Evolutionary conservation across 1,140 invertebrate species (phyloP).

Genomic region (Brachionus manjavacas): DNA sequence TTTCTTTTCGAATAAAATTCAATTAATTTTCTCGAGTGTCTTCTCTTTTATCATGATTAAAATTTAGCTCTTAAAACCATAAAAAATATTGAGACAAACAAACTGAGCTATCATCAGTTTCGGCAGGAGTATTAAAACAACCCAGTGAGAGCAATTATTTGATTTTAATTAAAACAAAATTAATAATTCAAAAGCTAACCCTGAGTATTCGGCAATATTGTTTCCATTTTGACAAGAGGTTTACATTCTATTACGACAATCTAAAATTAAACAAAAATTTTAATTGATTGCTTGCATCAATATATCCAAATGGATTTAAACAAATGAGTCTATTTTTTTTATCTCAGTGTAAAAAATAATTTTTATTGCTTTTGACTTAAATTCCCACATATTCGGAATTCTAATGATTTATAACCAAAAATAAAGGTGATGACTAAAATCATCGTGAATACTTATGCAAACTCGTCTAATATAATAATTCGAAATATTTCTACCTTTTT

Average conservation of each 20-base stretch:
- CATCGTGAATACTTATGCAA: background rate
- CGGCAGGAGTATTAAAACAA: background rate
- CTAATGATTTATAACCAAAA: background rate
- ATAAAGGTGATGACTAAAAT: background rate
- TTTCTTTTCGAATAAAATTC: background rate
- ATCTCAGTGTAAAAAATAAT: background rate
- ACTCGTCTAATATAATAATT: background rate
- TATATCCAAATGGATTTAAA: background rate
- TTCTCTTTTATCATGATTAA: background rate
- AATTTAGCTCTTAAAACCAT: background rate
- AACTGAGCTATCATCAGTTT: background rate
- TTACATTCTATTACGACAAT: background rate
- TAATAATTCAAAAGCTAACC: conserved; percentile 4
- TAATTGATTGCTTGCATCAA: background rate
- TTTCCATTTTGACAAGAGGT: background rate
- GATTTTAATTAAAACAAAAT: conserved; percentile 2
- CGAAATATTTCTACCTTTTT: background rate
- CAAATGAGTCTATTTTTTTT: background rate
- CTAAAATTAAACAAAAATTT: background rate
- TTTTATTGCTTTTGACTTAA: background rate
- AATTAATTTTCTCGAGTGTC: background rate
- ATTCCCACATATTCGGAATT: background rate
- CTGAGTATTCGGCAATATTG: background rate
- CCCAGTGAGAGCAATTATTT: background rate
- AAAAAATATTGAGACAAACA: background rate